Conservation (phyloP, 2,797 vertebrate genomes). For the Antrozous pallidus region DNA sequence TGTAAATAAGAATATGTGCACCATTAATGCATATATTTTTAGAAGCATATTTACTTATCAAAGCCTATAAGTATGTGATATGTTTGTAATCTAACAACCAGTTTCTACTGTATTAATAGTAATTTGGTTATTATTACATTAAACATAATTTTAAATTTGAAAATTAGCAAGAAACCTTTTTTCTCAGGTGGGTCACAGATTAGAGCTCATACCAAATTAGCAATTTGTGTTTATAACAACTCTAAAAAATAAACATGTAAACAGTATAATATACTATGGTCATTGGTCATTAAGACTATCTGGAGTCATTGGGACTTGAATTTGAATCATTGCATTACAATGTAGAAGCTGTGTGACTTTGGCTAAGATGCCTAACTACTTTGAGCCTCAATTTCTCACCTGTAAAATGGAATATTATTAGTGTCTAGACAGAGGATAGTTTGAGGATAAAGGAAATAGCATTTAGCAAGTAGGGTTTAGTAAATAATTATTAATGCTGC, state of each 20-base stretch:
- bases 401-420: slow-evolving; percentile 31
- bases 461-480: neutral
- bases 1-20: neutral
- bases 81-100: neutral
- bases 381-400: neutral
- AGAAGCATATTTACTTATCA: slow-evolving; percentile 13
- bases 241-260: slow-evolving; percentile 43
- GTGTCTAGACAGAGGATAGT: neutral
- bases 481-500: neutral
- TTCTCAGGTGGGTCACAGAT: slow-evolving; percentile 33
- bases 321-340: neutral
- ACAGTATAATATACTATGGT: neutral
- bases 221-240: slow-evolving; percentile 32
- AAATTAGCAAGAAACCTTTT: slow-evolving; percentile 50
- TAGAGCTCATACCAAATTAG: slow-evolving; percentile 15
- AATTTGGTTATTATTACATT: slow-evolving; percentile 41
- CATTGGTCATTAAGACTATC: neutral
- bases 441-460: neutral
- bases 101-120: slow-evolving; percentile 2
- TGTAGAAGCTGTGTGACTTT: neutral
- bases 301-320: neutral
- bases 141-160: slow-evolving; percentile 44
- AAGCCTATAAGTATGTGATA: neutral
- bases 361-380: neutral
- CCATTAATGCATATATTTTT: neutral